A percentile compares a stretch with the other conserved stretches of the same genome.
Conservation (phyloP, 2,797 vertebrate species). For the Numenius phaeopus region DNA sequence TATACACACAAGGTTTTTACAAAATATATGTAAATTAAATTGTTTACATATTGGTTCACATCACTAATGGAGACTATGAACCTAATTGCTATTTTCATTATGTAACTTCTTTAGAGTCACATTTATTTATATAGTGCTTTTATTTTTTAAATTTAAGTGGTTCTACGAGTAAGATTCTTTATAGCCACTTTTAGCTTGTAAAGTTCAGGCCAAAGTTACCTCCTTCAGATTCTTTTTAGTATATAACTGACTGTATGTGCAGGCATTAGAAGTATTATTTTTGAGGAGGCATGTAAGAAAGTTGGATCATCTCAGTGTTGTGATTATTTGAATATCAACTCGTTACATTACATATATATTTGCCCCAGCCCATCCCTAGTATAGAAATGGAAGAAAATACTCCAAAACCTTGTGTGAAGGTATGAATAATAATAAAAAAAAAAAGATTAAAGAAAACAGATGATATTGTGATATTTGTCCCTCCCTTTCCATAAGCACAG, state of each 20-base stretch:
- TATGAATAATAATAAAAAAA: not conserved
- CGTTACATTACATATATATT: not conserved
- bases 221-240: not conserved
- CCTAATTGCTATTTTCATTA: not conserved
- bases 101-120: not conserved
- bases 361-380: not conserved
- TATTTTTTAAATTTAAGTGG: not conserved
- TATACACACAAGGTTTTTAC: not conserved
- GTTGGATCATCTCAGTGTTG: not conserved
- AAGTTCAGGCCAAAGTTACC: not conserved
- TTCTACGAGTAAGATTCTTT: not conserved
- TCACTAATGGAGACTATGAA: not conserved
- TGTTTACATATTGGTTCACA: not conserved
- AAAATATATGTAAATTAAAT: not conserved
- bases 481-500: not conserved
- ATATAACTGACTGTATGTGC: not conserved
- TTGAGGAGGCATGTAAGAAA: constrained; percentile 6
- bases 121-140: not conserved
- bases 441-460: not conserved
- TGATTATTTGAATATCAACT: not conserved
- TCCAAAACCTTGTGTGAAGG: not conserved
- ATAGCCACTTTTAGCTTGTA: not conserved
- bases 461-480: not conserved
- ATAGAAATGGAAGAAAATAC: not conserved
- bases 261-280: not conserved